These are phyloP conservation scores for Chrysodeixis includens DNA, from an alignment of 2,888 invertebrate species.

Conservation along the genomic window DNA sequence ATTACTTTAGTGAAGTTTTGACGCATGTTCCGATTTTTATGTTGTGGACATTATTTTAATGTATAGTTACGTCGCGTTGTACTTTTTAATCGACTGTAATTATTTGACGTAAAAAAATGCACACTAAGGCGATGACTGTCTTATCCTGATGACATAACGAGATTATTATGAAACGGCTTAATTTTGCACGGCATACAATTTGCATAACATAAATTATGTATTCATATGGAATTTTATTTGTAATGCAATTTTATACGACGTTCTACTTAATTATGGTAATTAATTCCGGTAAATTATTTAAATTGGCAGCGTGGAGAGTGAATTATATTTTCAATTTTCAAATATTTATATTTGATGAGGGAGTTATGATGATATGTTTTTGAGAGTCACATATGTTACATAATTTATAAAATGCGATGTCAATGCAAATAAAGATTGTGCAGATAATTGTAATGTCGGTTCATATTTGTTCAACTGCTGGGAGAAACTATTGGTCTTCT, in stretches of 20 bases:
- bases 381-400: not conserved
- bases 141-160: not conserved
- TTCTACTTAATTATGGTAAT: constrained; percentile 24
- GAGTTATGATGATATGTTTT: not conserved
- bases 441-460: no score
- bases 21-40: no score
- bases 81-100: not conserved
- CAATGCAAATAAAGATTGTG: no score
- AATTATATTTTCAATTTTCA: not conserved
- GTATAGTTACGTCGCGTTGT: not conserved
- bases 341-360: not conserved
- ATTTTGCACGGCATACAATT: not conserved
- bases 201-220: constrained; percentile 6
- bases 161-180: constrained; percentile 4
- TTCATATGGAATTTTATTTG: constrained; percentile 6
- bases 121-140: not conserved
- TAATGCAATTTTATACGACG: constrained; percentile 1
- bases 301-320: not conserved
- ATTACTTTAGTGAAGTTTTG: not conserved
- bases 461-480: no score
- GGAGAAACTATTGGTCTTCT: no score
- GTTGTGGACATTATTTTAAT: no score
- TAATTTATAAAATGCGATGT: no score
- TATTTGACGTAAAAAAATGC: not conserved
- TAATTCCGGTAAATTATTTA: constrained; percentile 6